Percentiles rank a stretch among this genome's conserved stretches.
Evolutionary conservation across 23 tunicate species (phyloP).

Genomic region (Diplosoma virens): DNA sequence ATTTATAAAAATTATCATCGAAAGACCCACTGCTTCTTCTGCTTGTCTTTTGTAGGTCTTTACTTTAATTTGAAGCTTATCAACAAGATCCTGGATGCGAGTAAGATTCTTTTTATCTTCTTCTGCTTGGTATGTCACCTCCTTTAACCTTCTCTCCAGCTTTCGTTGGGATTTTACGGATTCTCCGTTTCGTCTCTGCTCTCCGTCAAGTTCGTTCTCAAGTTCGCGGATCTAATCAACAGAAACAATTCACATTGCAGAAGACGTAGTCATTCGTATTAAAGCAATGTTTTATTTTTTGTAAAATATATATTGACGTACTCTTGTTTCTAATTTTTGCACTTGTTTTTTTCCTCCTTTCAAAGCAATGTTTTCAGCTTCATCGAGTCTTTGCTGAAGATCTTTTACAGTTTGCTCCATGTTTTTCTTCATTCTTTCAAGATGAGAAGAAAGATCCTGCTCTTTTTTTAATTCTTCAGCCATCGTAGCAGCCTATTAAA

Average conservation of each 20-base stretch:
- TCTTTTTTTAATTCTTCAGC: constrained; percentile 97
- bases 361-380: constrained; percentile 95
- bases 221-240: constrained; percentile 75
- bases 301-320: constrained; percentile 21
- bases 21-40: constrained; percentile 94
- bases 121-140: constrained; percentile 72
- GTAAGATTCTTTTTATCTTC: constrained; percentile 97
- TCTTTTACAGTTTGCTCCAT: constrained; percentile 95
- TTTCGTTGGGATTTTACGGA: constrained; percentile 76
- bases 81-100: constrained; percentile 91
- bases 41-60: constrained; percentile 99
- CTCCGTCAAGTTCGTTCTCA: constrained; percentile 92
- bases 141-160: constrained; percentile 63
- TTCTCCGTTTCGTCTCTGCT: constrained; percentile 91
- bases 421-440: constrained; percentile 99
- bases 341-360: constrained; percentile 99
- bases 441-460: constrained; percentile 92
- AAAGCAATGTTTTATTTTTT: no score
- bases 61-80: constrained; percentile 94
- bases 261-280: no score
- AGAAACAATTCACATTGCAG: neutral
- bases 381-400: constrained; percentile 91
- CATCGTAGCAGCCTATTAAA: constrained; percentile 80
- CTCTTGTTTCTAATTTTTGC: constrained; percentile 86
- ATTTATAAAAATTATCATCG: no score